A percentile compares a stretch with the other conserved stretches of the same genome.
phyloP scores from a whole-genome alignment of 2,797 vertebrate species.

The Periparus ater region DNA sequence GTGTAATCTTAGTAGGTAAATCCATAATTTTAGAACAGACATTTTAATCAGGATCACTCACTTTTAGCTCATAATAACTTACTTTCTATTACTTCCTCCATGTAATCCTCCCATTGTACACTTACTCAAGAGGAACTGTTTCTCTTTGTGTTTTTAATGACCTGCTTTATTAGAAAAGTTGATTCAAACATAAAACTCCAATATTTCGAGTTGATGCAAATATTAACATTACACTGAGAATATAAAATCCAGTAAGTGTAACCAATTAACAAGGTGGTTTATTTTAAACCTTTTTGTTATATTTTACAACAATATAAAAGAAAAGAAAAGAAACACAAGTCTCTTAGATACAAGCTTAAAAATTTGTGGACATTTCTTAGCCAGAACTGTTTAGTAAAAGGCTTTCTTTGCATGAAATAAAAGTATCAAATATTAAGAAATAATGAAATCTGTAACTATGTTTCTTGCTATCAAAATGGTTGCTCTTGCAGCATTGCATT shows the following conservation, averaged over 20 bases:
- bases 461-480: background rate
- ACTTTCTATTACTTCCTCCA: background rate
- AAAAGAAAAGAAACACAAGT: background rate
- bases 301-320: background rate
- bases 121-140: background rate
- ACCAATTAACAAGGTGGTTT: conserved; percentile 8
- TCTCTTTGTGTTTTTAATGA: conserved; percentile 10
- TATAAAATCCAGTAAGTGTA: background rate
- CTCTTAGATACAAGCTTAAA: background rate
- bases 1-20: background rate
- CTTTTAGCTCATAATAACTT: conserved; percentile 1
- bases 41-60: background rate
- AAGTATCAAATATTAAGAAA: background rate
- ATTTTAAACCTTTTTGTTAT: background rate
- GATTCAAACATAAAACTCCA: conserved; percentile 21
- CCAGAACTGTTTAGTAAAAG: background rate
- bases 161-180: conserved; percentile 1
- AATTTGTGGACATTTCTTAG: background rate
- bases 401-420: background rate
- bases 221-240: background rate
- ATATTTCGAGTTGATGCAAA: background rate
- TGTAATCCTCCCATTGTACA: background rate
- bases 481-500: background rate
- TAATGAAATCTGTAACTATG: background rate
- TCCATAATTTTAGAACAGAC: background rate